Base-by-base conservation (phyloP, 2,797 vertebrate species). In the Acanthurus lineatus region DNA sequence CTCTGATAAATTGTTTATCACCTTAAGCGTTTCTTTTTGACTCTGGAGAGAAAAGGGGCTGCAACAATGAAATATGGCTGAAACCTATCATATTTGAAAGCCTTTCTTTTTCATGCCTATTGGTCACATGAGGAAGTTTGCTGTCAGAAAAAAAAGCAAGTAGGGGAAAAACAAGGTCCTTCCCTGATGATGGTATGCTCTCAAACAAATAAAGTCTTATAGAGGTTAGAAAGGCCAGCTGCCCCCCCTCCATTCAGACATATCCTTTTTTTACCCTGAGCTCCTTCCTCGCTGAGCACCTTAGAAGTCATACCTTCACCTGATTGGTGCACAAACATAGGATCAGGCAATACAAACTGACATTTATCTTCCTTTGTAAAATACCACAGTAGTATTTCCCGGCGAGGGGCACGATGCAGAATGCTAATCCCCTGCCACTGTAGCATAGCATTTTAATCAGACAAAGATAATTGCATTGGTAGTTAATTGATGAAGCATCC, bases 1-100 rank as follows among this genome's bases (percentile, higher is more conserved):
- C 59, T 83, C 83, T 91, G 88, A 91, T 92, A 91, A 91, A 94
- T 92, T 92, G 87, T 89, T 87, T 81, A 90, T 91, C 86, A 91
- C 90, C 78, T 86, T 84, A 88, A 91, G 88, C 71, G 54, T 88
- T 84, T 86, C 17, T 78, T 86, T 82, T 79, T 40, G 59, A 81
- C 85, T 86, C 76, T 42, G 65, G 69, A 81, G 75, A 88, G 73
- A 75, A 86, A 92, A 80, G 28, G 54, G 45, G 71, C 49, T 76
- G 60, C 57, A 73, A 86, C 85, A 73, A 77, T 82, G 78, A 91
- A 91, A 82, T 84, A 77, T 70, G 63, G 69, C 79, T 79, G 79
- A 90, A 90, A 82, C 79, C 82, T 49, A 86, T 91, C 88, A 91
- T 89, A 84, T 88, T 88, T 88, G 86, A 90, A 88, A 88, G 79